Conservation (phyloP, 2,797 vertebrate species). For the Chiroxiphia lanceolata region DNA sequence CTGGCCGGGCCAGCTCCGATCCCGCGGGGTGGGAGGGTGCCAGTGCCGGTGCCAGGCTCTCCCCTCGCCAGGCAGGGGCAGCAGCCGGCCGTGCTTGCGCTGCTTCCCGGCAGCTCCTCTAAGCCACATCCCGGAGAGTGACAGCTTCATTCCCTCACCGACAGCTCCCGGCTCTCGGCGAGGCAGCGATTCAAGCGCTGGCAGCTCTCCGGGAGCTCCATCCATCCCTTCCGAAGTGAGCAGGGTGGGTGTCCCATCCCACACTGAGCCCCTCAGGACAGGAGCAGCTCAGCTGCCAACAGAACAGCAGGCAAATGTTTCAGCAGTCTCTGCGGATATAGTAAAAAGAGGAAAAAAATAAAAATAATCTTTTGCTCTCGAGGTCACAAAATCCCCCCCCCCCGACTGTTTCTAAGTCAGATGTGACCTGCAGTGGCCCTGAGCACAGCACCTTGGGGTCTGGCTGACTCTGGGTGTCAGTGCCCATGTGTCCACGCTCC, state of each 20-base stretch:
- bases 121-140: background rate
- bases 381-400: background rate
- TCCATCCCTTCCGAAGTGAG: no score
- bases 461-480: background rate
- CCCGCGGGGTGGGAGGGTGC: background rate
- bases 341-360: background rate
- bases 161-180: background rate
- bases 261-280: background rate
- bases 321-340: background rate
- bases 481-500: no score
- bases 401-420: background rate
- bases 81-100: background rate
- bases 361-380: background rate
- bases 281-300: background rate
- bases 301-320: background rate
- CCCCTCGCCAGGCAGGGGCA: slow-evolving; percentile 22
- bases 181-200: background rate
- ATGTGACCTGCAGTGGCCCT: background rate
- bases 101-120: background rate
- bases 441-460: background rate
- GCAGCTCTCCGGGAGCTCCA: background rate
- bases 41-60: background rate
- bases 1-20: accelerated
- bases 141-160: background rate
- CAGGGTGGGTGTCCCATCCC: background rate